These are phyloP conservation scores for Perca flavescens DNA, from an alignment of 2,113 vertebrate genomes.

Conservation along the genomic window DNA sequence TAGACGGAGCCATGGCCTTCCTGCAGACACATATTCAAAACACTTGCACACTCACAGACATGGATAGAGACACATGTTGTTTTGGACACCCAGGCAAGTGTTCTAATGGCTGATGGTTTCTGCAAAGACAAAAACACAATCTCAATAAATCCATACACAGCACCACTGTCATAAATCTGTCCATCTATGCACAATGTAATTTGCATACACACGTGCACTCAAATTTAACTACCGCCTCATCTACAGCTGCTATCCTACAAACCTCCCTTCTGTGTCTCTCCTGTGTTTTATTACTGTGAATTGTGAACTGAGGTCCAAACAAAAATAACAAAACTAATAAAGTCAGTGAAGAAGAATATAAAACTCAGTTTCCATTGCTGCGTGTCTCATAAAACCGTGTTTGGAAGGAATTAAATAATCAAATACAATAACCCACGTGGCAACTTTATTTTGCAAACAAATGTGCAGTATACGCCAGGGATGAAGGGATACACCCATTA, in stretches of 20 bases:
- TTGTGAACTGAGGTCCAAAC: slow-evolving; percentile 36
- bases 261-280: slow-evolving; percentile 2
- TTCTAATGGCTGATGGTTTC: slow-evolving; percentile 1
- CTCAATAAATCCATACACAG: slow-evolving; percentile 21
- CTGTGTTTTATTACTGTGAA: slow-evolving; percentile 46
- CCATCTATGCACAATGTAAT: background rate
- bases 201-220: slow-evolving; percentile 1
- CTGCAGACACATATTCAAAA: slow-evolving; percentile 4
- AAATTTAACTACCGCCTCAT: slow-evolving; percentile 30
- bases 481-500: slow-evolving; percentile 6
- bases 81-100: background rate
- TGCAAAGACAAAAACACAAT: slow-evolving; percentile 20
- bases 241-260: slow-evolving; percentile 14
- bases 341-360: slow-evolving; percentile 41
- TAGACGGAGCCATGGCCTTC: background rate
- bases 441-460: slow-evolving; percentile 46
- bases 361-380: slow-evolving; percentile 22
- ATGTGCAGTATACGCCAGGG: background rate
- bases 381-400: slow-evolving; percentile 48
- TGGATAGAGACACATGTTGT: background rate
- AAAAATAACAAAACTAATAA: slow-evolving; percentile 56
- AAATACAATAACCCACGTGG: slow-evolving; percentile 41
- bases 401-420: slow-evolving; percentile 54
- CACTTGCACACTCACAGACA: background rate
- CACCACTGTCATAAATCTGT: slow-evolving; percentile 28